phyloP scores from a whole-genome alignment of 2,797 vertebrate species.

The Galaxias olidus region DNA sequence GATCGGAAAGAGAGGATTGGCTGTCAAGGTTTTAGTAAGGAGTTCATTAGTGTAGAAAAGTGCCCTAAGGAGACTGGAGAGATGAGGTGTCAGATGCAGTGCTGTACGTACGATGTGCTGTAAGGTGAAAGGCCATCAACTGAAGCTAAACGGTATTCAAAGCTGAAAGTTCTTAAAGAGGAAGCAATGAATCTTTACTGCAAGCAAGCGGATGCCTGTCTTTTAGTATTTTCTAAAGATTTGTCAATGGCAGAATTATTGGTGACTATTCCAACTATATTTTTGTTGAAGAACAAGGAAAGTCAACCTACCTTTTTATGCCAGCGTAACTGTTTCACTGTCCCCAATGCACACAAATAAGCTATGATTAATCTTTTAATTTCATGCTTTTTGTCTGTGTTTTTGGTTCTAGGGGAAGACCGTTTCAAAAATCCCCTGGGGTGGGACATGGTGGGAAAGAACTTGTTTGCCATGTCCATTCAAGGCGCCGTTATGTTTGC shows the following conservation, averaged over 20 bases:
- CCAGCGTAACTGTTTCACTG: too few species aligned
- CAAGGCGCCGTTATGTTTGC: slow-evolving; percentile 88
- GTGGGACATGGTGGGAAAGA: slow-evolving; percentile 94
- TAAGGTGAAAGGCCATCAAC: slow-evolving; percentile 33
- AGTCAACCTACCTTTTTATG: too few species aligned
- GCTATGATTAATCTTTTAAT: too few species aligned
- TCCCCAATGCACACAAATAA: too few species aligned
- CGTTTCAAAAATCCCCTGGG: slow-evolving; percentile 89
- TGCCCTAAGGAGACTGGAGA: too few species aligned
- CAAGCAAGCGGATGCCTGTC: too few species aligned
- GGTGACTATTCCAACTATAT: too few species aligned
- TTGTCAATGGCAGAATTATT: too few species aligned
- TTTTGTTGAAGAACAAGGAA: too few species aligned
- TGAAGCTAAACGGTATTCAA: slow-evolving; percentile 51
- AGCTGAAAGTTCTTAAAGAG: slow-evolving; percentile 42
- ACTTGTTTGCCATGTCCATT: slow-evolving; percentile 93
- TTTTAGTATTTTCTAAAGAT: too few species aligned
- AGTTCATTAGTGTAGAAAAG: slow-evolving; percentile 45
- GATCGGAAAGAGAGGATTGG: slow-evolving; percentile 33
- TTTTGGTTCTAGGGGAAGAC: slow-evolving; percentile 80
- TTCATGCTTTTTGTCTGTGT: too few species aligned
- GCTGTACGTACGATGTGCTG: too few species aligned
- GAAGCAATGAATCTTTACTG: background rate
- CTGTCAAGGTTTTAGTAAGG: slow-evolving; percentile 50
- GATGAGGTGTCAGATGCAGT: slow-evolving; percentile 26